Base-by-base conservation (phyloP, 2,888 invertebrate species). In the Oxyteleia sp. region DNA sequence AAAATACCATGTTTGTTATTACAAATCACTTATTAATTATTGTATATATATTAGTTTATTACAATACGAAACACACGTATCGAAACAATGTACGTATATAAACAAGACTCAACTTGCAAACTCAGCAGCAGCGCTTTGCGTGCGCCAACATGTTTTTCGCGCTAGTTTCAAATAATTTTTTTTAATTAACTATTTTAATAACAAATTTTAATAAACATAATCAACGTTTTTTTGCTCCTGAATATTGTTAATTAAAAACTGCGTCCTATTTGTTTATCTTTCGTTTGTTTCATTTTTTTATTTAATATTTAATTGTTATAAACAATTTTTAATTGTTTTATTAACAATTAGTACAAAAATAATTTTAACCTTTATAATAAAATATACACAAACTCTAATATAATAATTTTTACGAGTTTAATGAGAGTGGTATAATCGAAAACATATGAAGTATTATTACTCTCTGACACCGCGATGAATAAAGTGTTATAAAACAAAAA, bases 261-360 rank as follows among this genome's bases (percentile, higher is more conserved):
- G 23, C 47, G n/a, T 49, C 23, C 20, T 49, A 49, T 23, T 49
- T 49, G 26, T 49, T 26, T 4, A 49, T 23, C 20, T 23, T 49
- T 49, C 20, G 49, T 20, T 18, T 47, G 47, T 47, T 47, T 7
- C 20, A 47, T 47, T 47, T 47, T 18, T 47, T 47, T n/a, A 47
- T 47, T 47, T 47, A 47, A 47, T 47, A 47, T 47, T 47, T 47
- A 47, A 20, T 20, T 47, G 47, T 47, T 45, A 45, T 45, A 45
- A 45, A 45, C 16, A 45, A 41, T 41, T 41, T n/a, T n/a, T n/a
- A n/a, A n/a, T n/a, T n/a, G n/a, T n/a, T n/a, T 41, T 41, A 41
- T 41, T 13, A 41, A 41, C 10, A 41, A 41, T 41, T 41, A 41
- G 15, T 41, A 41, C n/a, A 41, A 41, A 41, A 41, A 18, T 45